These are phyloP conservation scores for Sus scrofa DNA, from an alignment of 2,113 vertebrate species.

Conservation along the genomic window T2T-Sscrofa CM000819.6:123665501-123666000, in stretches of 20 bases:
- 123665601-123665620: too few relatives aligned
- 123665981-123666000: conserved; percentile 6
- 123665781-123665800: neutral
- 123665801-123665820: neutral
- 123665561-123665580: too few relatives aligned
- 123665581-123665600: too few relatives aligned
- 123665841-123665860: neutral
- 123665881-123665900: neutral
- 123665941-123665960: neutral
- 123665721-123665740: too few relatives aligned
- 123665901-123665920: neutral
- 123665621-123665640: too few relatives aligned
- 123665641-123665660: too few relatives aligned
- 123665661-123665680: too few relatives aligned
- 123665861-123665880: neutral
- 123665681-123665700: too few relatives aligned
- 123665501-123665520: too few relatives aligned
- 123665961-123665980: conserved; percentile 32
- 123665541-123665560: too few relatives aligned
- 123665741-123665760: neutral
- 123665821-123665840: neutral
- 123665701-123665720: too few relatives aligned
- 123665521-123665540: too few relatives aligned
- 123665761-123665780: neutral
- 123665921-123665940: conserved; percentile 18